phyloP scores from a whole-genome alignment of 2,888 invertebrate species.

The Lapara coniferarum region DNA sequence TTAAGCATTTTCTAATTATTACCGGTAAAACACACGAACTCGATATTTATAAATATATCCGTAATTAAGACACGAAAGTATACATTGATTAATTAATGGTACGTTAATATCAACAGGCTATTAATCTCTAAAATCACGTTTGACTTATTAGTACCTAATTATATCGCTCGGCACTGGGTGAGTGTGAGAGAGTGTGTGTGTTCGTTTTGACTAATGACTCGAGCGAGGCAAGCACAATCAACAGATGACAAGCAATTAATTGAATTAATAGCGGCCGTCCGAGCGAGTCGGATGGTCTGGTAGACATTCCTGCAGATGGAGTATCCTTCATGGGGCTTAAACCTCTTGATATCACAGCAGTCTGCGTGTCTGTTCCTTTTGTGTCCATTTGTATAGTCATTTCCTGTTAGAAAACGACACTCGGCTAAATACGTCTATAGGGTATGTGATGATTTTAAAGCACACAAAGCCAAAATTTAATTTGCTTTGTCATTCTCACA shows the following conservation, averaged over 20 bases:
- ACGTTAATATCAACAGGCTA: conserved; percentile 46
- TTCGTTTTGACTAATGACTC: conserved; percentile 73
- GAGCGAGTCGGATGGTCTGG: conserved; percentile 28
- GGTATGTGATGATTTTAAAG: conserved; percentile 6
- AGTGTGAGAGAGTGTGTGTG: conserved; percentile 6
- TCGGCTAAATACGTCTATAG: neutral
- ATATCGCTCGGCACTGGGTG: conserved; percentile 40
- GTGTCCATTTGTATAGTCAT: neutral
- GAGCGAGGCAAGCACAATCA: conserved; percentile 66
- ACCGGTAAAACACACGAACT: neutral
- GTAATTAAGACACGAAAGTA: conserved; percentile 37
- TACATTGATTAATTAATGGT: conserved; percentile 44
- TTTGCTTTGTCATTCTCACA: conserved; percentile 16
- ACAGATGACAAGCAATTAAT: conserved; percentile 78
- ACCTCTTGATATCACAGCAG: conserved; percentile 18
- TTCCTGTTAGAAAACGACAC: conserved; percentile 3
- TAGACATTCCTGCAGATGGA: conserved; percentile 8
- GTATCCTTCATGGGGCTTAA: conserved; percentile 23
- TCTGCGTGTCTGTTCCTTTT: conserved; percentile 7
- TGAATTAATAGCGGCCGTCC: conserved; percentile 65
- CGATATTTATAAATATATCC: conserved; percentile 34
- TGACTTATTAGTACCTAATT: conserved; percentile 66
- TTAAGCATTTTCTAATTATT: neutral
- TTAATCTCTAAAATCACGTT: conserved; percentile 59
- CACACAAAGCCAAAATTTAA: conserved; percentile 12